Percentiles rank a stretch among this genome's conserved stretches.
Evolutionary conservation across 2,888 invertebrate species (phyloP).

Genomic region (Papilio gigon): DNA sequence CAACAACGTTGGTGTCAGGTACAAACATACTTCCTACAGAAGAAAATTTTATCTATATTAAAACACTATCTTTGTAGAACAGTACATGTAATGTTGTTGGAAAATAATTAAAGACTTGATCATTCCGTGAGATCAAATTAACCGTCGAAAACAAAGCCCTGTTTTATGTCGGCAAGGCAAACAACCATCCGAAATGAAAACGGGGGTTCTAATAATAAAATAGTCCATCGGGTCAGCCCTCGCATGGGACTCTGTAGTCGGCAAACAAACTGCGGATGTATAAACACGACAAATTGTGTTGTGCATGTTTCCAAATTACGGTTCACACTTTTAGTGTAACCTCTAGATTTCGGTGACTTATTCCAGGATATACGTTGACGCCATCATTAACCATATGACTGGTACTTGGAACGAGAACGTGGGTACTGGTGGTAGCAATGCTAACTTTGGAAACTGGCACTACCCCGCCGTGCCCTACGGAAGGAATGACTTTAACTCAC

Average conservation of each 20-base stretch:
- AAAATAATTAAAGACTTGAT: slow-evolving; percentile 21
- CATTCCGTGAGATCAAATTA: slow-evolving; percentile 35
- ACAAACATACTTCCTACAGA: not conserved
- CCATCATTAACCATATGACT: slow-evolving; percentile 94
- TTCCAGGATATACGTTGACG: slow-evolving; percentile 90
- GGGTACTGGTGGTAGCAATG: slow-evolving; percentile 85
- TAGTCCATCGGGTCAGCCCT: not conserved
- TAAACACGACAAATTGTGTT: too few relatives aligned
- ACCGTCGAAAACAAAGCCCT: slow-evolving; percentile 29
- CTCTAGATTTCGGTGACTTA: slow-evolving; percentile 35
- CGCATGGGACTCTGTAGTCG: not conserved
- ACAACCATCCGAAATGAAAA: not conserved
- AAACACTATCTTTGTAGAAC: not conserved
- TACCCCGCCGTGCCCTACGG: slow-evolving; percentile 87
- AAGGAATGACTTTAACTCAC: slow-evolving; percentile 85
- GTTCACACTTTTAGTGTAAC: too few relatives aligned
- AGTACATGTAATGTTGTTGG: not conserved
- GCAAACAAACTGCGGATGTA: not conserved
- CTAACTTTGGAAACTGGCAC: slow-evolving; percentile 75
- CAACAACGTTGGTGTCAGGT: slow-evolving; percentile 89
- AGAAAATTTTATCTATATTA: not conserved
- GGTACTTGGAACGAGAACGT: slow-evolving; percentile 73
- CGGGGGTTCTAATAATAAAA: not conserved
- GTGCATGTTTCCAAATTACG: too few relatives aligned
- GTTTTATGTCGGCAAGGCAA: slow-evolving; percentile 15